Evolutionary conservation across 2,113 vertebrate genomes (phyloP).

Genomic region (Chloropsis hardwickii): DNA sequence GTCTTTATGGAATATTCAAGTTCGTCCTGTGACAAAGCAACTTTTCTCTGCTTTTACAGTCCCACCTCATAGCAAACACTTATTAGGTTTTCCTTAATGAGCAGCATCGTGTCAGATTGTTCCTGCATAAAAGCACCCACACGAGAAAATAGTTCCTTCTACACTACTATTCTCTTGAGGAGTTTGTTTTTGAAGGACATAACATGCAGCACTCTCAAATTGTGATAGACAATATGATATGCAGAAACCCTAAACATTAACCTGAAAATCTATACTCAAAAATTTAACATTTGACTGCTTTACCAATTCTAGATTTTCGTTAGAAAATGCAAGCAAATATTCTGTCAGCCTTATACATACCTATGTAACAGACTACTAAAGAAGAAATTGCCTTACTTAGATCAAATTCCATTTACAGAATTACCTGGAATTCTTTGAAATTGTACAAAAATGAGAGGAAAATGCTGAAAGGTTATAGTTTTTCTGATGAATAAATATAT

Average conservation of each 20-base stretch:
- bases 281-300: not conserved
- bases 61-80: not conserved
- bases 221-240: not conserved
- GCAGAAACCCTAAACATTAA: not conserved
- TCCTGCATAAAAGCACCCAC: not conserved
- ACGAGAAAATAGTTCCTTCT: not conserved
- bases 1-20: not conserved
- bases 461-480: not conserved
- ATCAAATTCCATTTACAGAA: not conserved
- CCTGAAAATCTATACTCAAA: not conserved
- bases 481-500: not conserved
- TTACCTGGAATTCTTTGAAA: not conserved
- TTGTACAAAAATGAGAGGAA: not conserved
- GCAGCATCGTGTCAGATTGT: not conserved
- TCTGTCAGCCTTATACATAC: not conserved
- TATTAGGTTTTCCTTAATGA: not conserved
- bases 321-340: not conserved
- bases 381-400: not conserved
- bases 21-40: not conserved
- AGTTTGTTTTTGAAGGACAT: not conserved
- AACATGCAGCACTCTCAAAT: not conserved
- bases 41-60: not conserved
- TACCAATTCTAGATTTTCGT: not conserved
- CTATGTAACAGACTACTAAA: not conserved
- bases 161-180: not conserved